phyloP scores from a whole-genome alignment of 1,140 invertebrate species.

The Lethocerus indicus region DNA sequence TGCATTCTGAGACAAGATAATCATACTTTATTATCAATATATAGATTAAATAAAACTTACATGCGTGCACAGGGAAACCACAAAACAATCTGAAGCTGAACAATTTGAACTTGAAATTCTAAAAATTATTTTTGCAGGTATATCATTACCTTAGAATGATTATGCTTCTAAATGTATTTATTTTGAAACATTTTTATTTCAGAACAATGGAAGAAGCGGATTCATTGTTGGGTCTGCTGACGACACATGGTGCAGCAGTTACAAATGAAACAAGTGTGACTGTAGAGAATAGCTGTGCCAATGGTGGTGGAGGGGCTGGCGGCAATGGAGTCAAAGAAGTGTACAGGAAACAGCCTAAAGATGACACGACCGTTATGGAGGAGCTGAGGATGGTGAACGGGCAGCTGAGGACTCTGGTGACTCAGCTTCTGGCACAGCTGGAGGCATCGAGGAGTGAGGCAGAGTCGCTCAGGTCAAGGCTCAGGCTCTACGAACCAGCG shows the following conservation, averaged over 20 bases:
- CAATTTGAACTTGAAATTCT: no score
- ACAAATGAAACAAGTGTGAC: constrained; percentile 17
- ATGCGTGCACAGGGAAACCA: no score
- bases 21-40: no score
- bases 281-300: no score
- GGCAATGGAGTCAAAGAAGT: no score
- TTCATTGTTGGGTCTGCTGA: constrained; percentile 30
- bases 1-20: no score
- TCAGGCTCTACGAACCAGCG: constrained; percentile 27
- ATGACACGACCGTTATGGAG: constrained; percentile 36
- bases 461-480: constrained; percentile 28
- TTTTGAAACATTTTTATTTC: constrained; percentile 31
- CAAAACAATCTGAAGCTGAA: no score
- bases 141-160: no score
- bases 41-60: no score
- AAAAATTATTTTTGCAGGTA: no score
- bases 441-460: constrained; percentile 38
- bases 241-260: constrained; percentile 19
- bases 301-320: no score
- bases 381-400: constrained; percentile 26
- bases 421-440: constrained; percentile 35
- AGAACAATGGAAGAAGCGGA: constrained; percentile 43
- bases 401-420: constrained; percentile 25
- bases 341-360: constrained; percentile 39
- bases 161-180: no score